Evolutionary conservation across 2,797 vertebrate species (phyloP).

Genomic region (Cryptoprocta ferox): DNA sequence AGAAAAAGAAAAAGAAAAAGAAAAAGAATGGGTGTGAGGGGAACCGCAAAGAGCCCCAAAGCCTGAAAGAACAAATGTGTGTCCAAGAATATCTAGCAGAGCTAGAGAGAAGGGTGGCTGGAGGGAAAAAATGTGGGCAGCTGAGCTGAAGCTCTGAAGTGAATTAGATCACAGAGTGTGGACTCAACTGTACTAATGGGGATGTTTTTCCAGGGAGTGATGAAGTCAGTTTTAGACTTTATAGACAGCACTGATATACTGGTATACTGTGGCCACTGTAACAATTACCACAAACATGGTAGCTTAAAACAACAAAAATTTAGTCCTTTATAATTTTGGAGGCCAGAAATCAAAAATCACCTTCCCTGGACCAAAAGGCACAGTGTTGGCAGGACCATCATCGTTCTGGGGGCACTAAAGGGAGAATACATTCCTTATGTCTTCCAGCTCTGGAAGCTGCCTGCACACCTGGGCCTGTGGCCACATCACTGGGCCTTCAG

Average conservation of each 20-base stretch:
- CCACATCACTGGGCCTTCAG: background rate
- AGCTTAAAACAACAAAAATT: constrained; percentile 19
- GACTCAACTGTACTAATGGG: background rate
- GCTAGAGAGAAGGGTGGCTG: background rate
- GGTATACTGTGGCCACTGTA: background rate
- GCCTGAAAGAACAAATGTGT: background rate
- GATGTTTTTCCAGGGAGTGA: background rate
- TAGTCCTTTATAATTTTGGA: background rate
- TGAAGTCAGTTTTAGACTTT: background rate
- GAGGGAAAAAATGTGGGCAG: background rate
- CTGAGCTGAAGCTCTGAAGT: background rate
- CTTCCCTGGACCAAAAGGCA: background rate
- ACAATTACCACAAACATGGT: background rate
- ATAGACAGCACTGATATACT: background rate
- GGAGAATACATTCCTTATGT: background rate
- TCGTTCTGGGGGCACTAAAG: background rate
- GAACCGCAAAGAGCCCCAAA: background rate
- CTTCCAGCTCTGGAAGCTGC: background rate
- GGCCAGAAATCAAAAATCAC: background rate
- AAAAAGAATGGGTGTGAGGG: background rate
- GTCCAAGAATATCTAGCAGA: background rate
- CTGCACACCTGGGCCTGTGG: background rate
- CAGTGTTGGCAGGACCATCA: background rate
- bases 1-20: background rate
- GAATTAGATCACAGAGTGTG: background rate